Percentiles rank a stretch among this genome's conserved stretches.
phyloP scores from a whole-genome alignment of 2,797 vertebrate genomes.

The Avahi laniger region DNA sequence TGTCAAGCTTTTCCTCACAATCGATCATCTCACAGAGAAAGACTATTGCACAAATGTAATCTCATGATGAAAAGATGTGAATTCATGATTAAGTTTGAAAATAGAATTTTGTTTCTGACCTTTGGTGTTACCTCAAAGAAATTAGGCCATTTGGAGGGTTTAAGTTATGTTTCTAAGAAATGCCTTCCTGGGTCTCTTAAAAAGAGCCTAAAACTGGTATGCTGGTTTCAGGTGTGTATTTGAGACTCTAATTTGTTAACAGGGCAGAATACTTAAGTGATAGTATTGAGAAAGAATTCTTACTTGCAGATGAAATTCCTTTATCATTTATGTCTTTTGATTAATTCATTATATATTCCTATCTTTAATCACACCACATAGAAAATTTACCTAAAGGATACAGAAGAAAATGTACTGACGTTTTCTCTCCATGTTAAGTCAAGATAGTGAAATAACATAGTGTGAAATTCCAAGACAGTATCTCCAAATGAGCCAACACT shows the following conservation, averaged over 20 bases:
- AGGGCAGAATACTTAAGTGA: conserved; percentile 62
- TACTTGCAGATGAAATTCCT: conserved; percentile 59
- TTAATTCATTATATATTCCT: conserved; percentile 42
- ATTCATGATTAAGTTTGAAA: background rate
- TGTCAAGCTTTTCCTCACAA: background rate
- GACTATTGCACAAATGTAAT: background rate
- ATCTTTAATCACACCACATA: background rate
- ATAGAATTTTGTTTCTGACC: background rate
- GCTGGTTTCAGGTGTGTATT: conserved; percentile 57
- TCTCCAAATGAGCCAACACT: conserved; percentile 1
- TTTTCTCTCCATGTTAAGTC: conserved; percentile 32
- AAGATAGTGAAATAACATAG: conserved; percentile 14
- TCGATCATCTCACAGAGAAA: background rate
- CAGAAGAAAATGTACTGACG: background rate
- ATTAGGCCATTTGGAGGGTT: background rate
- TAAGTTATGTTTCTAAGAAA: background rate
- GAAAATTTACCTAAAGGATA: conserved; percentile 1
- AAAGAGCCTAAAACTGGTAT: conserved; percentile 61
- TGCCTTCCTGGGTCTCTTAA: conserved; percentile 72
- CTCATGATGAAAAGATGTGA: background rate
- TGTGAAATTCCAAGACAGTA: background rate
- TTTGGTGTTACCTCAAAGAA: background rate
- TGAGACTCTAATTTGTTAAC: conserved; percentile 72
- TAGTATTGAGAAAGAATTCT: conserved; percentile 72
- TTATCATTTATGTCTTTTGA: conserved; percentile 55